Evolutionary conservation across 1,140 invertebrate species (phyloP).

Genomic region (Cotesia vestalis): DNA sequence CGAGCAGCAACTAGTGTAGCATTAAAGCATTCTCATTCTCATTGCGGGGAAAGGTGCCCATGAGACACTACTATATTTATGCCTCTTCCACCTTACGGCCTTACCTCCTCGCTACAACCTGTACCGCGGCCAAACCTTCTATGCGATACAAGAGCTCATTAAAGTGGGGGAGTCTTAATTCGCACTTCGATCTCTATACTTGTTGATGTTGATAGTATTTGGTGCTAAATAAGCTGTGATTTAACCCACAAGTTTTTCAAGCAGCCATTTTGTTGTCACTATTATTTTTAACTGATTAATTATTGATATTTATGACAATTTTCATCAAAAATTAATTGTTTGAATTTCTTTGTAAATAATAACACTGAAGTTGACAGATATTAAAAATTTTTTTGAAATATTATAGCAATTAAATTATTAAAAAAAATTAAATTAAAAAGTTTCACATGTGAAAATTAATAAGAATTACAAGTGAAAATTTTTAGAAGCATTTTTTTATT

Average conservation of each 20-base stretch:
- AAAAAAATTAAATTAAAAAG: no score
- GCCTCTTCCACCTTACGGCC: constrained; percentile 33
- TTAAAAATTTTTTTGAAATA: no score
- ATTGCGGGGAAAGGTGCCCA: constrained; percentile 35
- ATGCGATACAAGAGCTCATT: background rate
- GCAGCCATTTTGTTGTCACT: constrained; percentile 31
- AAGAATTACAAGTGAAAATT: no score
- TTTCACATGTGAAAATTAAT: no score
- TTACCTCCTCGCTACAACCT: constrained; percentile 25
- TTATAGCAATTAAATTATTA: no score
- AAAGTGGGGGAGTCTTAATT: constrained; percentile 33
- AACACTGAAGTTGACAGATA: no score
- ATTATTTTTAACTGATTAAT: background rate
- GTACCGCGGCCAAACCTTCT: background rate
- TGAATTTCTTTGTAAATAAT: no score
- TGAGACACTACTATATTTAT: constrained; percentile 30
- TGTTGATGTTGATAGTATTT: background rate
- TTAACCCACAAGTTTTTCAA: background rate
- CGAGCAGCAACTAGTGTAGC: constrained; percentile 11
- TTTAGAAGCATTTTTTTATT: no score
- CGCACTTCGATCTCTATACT: constrained; percentile 33
- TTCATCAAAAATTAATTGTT: no score
- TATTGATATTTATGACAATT: background rate
- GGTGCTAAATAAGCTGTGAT: no score
- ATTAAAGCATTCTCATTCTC: constrained; percentile 18